phyloP scores from a whole-genome alignment of 2,113 vertebrate genomes.

The Hyperopisus bebe region DNA sequence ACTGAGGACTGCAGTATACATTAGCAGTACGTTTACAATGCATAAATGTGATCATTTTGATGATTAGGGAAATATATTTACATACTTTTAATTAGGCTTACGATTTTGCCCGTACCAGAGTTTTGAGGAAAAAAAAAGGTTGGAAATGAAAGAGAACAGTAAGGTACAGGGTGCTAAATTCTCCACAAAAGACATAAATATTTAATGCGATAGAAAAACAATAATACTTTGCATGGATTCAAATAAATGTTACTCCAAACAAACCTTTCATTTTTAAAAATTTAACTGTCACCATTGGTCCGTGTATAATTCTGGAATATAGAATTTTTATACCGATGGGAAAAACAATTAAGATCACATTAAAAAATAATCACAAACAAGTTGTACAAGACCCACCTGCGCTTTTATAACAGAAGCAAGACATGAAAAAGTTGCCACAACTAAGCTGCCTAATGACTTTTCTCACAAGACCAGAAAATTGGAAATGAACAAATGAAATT shows the following conservation, averaged over 20 bases:
- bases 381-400: not conserved
- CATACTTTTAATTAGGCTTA: not conserved
- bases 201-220: not conserved
- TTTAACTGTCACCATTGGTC: not conserved
- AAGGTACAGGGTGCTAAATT: not conserved
- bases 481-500: slow-evolving; percentile 14
- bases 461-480: not conserved
- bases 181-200: not conserved
- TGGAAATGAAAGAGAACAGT: not conserved
- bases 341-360: slow-evolving; percentile 19
- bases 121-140: not conserved
- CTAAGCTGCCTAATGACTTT: slow-evolving; percentile 4
- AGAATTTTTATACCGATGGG: not conserved
- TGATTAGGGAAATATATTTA: not conserved
- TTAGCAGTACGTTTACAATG: not conserved
- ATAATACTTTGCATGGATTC: not conserved
- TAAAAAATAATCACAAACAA: not conserved
- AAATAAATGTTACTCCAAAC: not conserved
- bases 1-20: not conserved
- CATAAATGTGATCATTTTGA: not conserved
- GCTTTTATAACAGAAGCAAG: not conserved
- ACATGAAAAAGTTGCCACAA: not conserved
- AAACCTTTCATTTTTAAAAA: not conserved
- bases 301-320: not conserved
- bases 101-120: not conserved